Base-by-base conservation (phyloP, 2,797 vertebrate genomes). In the Malurus splendens region DNA sequence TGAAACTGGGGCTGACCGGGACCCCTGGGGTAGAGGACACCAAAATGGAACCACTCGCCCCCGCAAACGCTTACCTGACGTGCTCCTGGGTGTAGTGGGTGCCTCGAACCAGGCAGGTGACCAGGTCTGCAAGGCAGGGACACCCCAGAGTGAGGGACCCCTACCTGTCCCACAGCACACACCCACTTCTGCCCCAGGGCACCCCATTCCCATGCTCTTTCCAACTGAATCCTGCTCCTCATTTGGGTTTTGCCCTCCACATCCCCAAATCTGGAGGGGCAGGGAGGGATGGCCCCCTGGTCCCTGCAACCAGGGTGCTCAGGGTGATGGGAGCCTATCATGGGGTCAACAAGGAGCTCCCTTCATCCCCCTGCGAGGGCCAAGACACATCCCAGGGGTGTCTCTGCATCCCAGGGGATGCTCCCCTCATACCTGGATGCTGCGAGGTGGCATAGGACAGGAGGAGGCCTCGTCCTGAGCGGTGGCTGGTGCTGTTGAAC, bases 91-190 rank as follows among this genome's bases (percentile, higher is more conserved):
- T 96, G 72, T 98, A 98, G 92, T 98, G 98, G 82, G 98, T 98
- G 76, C 98, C 98, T 86, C 97, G 97, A 88, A 97, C 96, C 95
- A 98, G 96, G 95, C 98, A 99, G 86, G 98, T 98, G 84, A 98
- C 96, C 17, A 99, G 94, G 93, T 98, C 98, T 99, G 95, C 52
- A 92, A 94, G 67, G 64, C 55, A 86, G 62, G 36, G 57, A 93
- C 32, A 66, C 10, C 30, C 27, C 41, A 45, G 51, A 24, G 64
- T 93, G 77, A 91, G 55, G 48, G 48, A 74, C 25, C 6, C 30
- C 18, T 25, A 39, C 51, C 32, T 15, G 1, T 25, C 38, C 44
- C 60, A 19, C 16, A 50, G 25, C 24, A 30, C 20, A 38, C 14
- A 52, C 51, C 47, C 48, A 54, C 36, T 60, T 80, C 44, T 55